Base-by-base conservation (phyloP, 1,140 invertebrate species). In the Homarus americanus region DNA sequence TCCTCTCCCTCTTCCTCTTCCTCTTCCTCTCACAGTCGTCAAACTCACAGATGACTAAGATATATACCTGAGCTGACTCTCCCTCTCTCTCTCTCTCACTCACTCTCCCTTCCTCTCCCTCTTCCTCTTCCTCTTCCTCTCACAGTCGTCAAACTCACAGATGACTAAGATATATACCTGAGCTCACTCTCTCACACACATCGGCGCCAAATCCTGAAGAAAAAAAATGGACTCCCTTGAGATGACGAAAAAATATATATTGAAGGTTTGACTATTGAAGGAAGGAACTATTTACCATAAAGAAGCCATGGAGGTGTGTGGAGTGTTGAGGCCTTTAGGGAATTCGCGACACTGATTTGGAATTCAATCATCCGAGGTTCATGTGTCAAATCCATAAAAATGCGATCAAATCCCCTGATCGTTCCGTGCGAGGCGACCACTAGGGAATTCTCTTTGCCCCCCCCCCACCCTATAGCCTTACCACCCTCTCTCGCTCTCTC, bases 331-430 rank as follows among this genome's bases (percentile, higher is more conserved):
- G 41, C 79, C 28, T n/a, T n/a, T 44, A 44, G 20, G 79, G 82
- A n/a, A 72, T 41, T 72, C 17, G 82, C 58, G 78, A 82, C 76
- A 80, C 34, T 82, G 86, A 88, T 88, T 88, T 80, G 38, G 86
- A 88, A 88, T 88, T 88, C 86, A 88, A 88, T 88, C 86, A 88
- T 88, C 76, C 63, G 86, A 88, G 86, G 86, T 88, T 88, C 86
- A 88, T 88, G 86, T 88, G 86, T 88, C 86, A 88, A 88, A 80
- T 88, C 86, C 86, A 88, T 88, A 88, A 88, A 88, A 88, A 88
- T 66, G 78, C 86, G 78, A 88, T 88, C 86, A 88, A 88, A 88
- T 88, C 86, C n/a, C 78, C 53, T 28, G 83, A 73, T 75, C 72
- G 34, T 40, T 88, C 38, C 24, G 49, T 58, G 44, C 49, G 20